A percentile compares a stretch with the other conserved stretches of the same genome.
phyloP scores from a whole-genome alignment of 2,888 invertebrate species.

The Monopis laevigella region DNA sequence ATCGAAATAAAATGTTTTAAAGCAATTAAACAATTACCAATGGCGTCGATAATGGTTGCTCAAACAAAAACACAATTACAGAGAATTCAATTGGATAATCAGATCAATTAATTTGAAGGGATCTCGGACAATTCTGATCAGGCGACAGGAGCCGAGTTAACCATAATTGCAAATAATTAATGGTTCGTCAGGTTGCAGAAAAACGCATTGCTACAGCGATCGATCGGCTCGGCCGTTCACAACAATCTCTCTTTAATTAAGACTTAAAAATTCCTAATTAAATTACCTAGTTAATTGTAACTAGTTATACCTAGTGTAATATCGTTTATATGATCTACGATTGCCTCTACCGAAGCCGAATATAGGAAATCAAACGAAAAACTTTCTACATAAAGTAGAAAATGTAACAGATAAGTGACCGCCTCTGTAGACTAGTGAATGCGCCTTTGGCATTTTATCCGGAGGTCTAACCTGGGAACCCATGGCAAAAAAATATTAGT shows the following conservation, averaged over 20 bases:
- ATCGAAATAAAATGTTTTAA: no score
- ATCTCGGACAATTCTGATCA: constrained; percentile 21
- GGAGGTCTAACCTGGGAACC: no score
- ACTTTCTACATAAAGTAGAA: no score
- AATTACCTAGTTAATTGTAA: no score
- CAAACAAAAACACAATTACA: constrained; percentile 42
- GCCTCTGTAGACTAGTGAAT: no score
- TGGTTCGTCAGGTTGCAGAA: constrained; percentile 1
- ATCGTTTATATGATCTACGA: no score
- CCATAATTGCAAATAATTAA: constrained; percentile 11
- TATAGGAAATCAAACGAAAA: no score
- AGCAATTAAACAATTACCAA: constrained; percentile 10
- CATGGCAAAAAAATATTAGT: no score
- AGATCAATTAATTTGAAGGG: constrained; percentile 56
- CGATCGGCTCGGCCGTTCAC: constrained; percentile 5
- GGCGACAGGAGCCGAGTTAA: constrained; percentile 1
- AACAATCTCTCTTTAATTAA: constrained; percentile 10
- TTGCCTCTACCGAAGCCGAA: no score
- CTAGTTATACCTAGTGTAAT: no score
- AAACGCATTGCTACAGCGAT: constrained; percentile 4
- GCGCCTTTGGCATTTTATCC: no score
- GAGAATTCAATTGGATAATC: constrained; percentile 57
- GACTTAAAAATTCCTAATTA: constrained; percentile 11
- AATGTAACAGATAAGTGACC: no score
- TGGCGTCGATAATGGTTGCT: constrained; percentile 24